Base-by-base conservation (phyloP, 2,797 vertebrate genomes). In the Hippoglossus hippoglossus region DNA sequence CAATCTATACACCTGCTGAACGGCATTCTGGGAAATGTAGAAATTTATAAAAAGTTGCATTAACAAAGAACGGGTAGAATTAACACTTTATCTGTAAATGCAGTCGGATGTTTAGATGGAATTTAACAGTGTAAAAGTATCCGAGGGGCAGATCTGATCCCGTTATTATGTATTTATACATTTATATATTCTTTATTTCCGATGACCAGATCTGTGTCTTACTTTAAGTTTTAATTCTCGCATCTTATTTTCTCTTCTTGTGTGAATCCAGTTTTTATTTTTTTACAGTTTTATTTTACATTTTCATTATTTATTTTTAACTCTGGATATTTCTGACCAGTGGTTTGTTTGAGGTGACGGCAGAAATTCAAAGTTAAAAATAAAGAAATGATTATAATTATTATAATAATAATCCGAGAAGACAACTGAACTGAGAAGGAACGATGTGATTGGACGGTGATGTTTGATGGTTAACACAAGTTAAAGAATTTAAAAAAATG, bases 201-300 rank as follows among this genome's bases (percentile, higher is more conserved):
- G 1, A 13, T 41, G 13, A 44, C 5, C 41, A 18, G 2, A 47
- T 47, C 47, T 21, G n/a, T 49, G 8, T 46, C 16, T 46, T 5
- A 3, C 18, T n/a, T 19, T 16, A 19, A 49, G 16, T 21, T 31
- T 26, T 3, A 53, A 36, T 21, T 51, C 26, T 22, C 21, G 6
- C 19, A 22, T 55, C 10, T 22, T 13, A 1, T 12, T 50, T 49
- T 62, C 8, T 19, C 51, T 71, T 71, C 41, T n/a, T 60, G 75
- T 79, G 60, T 51, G 66, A 73, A 65, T 63, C 19, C 53, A 64
- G 67, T 46, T 3, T 26, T 1, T 46, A 5, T 57, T 55, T 70
- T 60, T 70, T 39, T 55, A 71, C 47, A 36, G 5, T 62, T 73
- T 18, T 13, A 62, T 51, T 67, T 74, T 28, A 71, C 34, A 68